phyloP scores from a whole-genome alignment of 64 coral and sea anemone genomes.

The Montipora sp. region DNA sequence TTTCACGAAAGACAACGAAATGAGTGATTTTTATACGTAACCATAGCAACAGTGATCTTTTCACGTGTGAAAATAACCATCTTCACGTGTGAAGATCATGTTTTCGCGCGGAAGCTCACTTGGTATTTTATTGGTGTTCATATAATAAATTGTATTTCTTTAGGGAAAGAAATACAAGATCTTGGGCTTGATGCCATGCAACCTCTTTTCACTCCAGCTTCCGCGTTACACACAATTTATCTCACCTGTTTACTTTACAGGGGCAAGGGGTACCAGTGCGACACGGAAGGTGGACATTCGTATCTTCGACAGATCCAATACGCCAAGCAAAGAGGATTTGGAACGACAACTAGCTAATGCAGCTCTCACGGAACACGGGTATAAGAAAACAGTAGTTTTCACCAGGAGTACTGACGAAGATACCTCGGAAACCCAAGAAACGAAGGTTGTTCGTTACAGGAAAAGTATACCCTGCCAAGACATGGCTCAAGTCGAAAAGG shows the following conservation, averaged over 20 bases:
- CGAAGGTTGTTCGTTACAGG: not conserved
- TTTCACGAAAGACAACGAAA: too few relatives aligned
- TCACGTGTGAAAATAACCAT: too few relatives aligned
- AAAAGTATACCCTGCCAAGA: conserved; percentile 48
- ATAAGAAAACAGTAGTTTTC: not conserved
- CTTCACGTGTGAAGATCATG: too few relatives aligned
- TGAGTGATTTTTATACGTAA: too few relatives aligned
- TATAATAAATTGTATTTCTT: too few relatives aligned
- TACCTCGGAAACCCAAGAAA: not conserved
- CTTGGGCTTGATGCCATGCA: too few relatives aligned
- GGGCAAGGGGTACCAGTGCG: not conserved
- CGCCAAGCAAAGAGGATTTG: not conserved
- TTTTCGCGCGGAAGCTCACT: too few relatives aligned
- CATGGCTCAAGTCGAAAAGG: conserved; percentile 19
- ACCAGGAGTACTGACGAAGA: not conserved
- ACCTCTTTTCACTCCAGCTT: too few relatives aligned
- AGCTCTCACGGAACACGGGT: not conserved
- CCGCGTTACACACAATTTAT: too few relatives aligned
- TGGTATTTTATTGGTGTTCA: too few relatives aligned
- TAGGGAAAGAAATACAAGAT: too few relatives aligned
- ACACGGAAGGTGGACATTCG: conserved; percentile 27
- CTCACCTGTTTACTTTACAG: not conserved
- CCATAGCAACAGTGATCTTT: too few relatives aligned
- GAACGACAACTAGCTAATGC: conserved; percentile 2
- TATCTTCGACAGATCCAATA: conserved; percentile 9